A percentile compares a stretch with the other conserved stretches of the same genome.
Evolutionary conservation across 2,888 invertebrate genomes (phyloP).

Genomic region (Urechis unicinctus): DNA sequence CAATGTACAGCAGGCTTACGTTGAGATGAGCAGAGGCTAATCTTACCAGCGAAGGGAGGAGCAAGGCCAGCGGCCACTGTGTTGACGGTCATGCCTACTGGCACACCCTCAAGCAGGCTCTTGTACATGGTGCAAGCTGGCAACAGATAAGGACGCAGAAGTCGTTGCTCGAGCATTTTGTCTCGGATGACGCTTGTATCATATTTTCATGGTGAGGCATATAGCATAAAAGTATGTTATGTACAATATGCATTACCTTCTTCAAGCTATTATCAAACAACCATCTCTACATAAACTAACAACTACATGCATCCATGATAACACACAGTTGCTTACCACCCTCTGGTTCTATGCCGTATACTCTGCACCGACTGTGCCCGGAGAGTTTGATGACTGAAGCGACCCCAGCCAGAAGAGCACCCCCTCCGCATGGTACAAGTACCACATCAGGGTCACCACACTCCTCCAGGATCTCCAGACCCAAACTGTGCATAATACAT

Average conservation of each 20-base stretch:
- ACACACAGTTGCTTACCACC: slow-evolving; percentile 32
- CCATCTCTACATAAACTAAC: no score
- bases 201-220: no score
- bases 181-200: no score
- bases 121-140: slow-evolving; percentile 41
- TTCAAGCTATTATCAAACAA: no score
- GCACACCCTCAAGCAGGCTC: slow-evolving; percentile 33
- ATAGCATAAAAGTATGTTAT: no score
- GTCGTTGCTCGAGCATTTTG: no score
- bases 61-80: slow-evolving; percentile 40
- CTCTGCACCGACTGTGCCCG: slow-evolving; percentile 27
- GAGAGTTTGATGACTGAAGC: slow-evolving; percentile 37
- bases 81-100: slow-evolving; percentile 28
- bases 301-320: no score
- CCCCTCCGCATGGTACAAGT: slow-evolving; percentile 45
- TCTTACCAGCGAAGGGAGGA: slow-evolving; percentile 41
- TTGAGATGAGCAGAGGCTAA: background rate
- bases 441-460: slow-evolving; percentile 42
- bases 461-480: slow-evolving; percentile 39
- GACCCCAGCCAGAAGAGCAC: slow-evolving; percentile 41
- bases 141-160: no score
- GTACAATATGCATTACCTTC: no score
- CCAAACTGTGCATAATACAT: slow-evolving; percentile 13
- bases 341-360: slow-evolving; percentile 45
- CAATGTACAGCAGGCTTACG: no score